Evolutionary conservation across 1,140 invertebrate species (phyloP).

Genomic region (Gyrodactylus bullatarudis): DNA sequence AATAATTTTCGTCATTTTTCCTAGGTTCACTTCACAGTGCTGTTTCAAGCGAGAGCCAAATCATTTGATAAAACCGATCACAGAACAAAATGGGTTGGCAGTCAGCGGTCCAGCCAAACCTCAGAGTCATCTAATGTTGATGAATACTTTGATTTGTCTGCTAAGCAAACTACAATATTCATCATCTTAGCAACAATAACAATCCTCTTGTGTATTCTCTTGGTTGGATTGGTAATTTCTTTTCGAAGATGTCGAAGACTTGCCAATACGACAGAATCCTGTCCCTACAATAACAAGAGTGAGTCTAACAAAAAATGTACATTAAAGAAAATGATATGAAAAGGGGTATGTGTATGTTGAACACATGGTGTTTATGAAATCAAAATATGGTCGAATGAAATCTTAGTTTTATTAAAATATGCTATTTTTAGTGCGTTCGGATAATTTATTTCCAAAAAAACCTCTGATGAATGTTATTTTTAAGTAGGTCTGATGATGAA

Average conservation of each 20-base stretch:
- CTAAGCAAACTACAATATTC: neutral
- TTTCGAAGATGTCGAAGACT: neutral
- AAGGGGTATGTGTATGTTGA: no score
- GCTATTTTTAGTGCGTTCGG: no score
- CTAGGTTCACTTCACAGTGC: neutral
- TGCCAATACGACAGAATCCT: neutral
- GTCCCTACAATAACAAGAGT: neutral
- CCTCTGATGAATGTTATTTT: no score
- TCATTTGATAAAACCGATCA: no score
- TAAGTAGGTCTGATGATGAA: no score
- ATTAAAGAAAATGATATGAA: no score
- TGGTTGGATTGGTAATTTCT: neutral
- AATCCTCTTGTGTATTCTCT: neutral
- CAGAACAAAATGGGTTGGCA: neutral
- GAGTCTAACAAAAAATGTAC: no score
- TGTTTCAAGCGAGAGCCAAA: neutral
- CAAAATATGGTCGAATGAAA: no score
- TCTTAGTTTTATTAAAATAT: no score
- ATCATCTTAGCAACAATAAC: neutral
- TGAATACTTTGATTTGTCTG: neutral
- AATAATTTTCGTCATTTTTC: neutral
- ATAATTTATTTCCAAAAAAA: no score
- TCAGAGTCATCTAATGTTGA: neutral
- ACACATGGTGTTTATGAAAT: no score
- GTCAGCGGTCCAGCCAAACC: neutral